phyloP scores from a whole-genome alignment of 2,113 vertebrate species.

The Ornithorhynchus anatinus region DNA sequence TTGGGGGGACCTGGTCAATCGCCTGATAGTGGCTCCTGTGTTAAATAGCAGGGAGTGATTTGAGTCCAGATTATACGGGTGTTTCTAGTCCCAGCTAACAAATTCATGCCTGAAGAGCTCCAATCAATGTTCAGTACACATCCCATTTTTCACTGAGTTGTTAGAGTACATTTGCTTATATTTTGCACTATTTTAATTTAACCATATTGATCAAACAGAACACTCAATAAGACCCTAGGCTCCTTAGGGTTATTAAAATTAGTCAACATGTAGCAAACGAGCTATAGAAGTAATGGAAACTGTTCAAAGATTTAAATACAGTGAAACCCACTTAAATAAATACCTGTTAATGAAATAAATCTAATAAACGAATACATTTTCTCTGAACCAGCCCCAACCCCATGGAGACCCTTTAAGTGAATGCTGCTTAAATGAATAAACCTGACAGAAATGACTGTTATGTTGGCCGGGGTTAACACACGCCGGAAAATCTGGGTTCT shows the following conservation, averaged over 20 bases:
- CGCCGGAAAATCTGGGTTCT: constrained; percentile 28
- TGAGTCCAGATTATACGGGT: neutral
- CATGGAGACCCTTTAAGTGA: constrained; percentile 50
- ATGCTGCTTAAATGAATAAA: constrained; percentile 29
- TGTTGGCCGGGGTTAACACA: constrained; percentile 42
- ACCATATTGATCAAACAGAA: constrained; percentile 80
- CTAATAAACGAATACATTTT: constrained; percentile 72
- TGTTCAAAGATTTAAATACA: constrained; percentile 76
- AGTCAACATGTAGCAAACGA: constrained; percentile 80
- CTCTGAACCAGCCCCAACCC: constrained; percentile 67
- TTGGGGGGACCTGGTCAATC: too few species aligned
- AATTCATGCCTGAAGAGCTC: constrained; percentile 33
- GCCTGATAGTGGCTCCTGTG: too few species aligned
- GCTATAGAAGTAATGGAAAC: constrained; percentile 76
- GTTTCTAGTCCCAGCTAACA: constrained; percentile 37
- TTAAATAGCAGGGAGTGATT: too few species aligned
- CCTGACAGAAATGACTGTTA: neutral
- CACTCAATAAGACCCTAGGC: constrained; percentile 82
- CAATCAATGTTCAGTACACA: constrained; percentile 71
- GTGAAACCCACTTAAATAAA: constrained; percentile 77
- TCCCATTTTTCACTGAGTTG: constrained; percentile 77
- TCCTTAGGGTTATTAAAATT: constrained; percentile 82
- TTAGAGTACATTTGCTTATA: constrained; percentile 82
- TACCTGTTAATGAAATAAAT: constrained; percentile 81
- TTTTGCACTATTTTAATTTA: constrained; percentile 84